These are phyloP conservation scores for Nyctalus aviator DNA, from an alignment of 2,797 vertebrate genomes.

Conservation along the genomic window DNA sequence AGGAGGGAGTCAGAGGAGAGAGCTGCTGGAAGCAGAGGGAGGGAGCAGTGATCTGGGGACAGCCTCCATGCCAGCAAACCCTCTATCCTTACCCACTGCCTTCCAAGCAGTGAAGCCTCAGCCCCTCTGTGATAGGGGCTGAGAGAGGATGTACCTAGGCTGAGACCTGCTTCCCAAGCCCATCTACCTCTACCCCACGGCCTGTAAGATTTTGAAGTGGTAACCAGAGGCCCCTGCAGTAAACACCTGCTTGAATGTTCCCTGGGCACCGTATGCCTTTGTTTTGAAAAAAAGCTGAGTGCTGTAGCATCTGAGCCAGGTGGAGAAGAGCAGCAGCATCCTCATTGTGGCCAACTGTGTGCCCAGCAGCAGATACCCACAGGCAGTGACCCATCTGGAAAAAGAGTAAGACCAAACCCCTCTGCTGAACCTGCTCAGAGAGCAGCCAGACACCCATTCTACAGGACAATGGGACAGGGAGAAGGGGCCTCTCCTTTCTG, in stretches of 20 bases:
- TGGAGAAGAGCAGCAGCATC: neutral
- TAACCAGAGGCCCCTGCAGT: neutral
- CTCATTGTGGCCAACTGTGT: fast-evolving
- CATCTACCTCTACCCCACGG: fast-evolving
- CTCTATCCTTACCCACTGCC: neutral
- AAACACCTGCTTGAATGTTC: neutral
- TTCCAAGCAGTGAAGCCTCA: neutral
- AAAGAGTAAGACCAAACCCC: neutral
- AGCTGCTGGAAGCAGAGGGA: neutral
- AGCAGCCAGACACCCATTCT: neutral
- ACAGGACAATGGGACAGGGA: neutral
- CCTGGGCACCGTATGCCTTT: neutral
- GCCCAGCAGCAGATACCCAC: neutral
- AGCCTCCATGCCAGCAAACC: neutral
- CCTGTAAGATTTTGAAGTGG: neutral
- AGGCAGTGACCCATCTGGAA: neutral
- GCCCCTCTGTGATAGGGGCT: neutral
- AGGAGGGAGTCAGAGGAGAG: neutral
- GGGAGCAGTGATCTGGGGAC: no score
- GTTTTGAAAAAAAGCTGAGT: neutral
- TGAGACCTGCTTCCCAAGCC: neutral
- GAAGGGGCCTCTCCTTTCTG: neutral
- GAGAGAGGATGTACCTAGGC: neutral
- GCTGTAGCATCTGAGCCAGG: neutral
- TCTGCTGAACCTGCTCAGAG: neutral